These are phyloP conservation scores for Anabacerthia variegaticeps DNA, from an alignment of 2,797 vertebrate genomes.

Conservation along the genomic window DNA sequence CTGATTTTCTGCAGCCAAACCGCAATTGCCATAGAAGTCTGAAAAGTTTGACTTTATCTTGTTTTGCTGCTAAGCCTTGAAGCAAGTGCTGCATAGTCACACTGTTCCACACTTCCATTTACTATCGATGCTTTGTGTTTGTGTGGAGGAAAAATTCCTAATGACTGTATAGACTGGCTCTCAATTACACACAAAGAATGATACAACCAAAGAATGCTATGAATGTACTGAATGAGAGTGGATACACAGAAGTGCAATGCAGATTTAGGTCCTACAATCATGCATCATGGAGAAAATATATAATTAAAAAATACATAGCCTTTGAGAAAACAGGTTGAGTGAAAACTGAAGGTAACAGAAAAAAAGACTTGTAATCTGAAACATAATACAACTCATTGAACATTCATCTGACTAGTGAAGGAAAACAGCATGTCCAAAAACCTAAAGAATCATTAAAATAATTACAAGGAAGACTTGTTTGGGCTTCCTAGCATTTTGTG, in stretches of 20 bases:
- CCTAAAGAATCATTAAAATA: not conserved
- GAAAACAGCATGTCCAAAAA: not conserved
- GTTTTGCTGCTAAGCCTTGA: not conserved
- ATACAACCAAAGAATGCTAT: not conserved
- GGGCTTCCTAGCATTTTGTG: not conserved
- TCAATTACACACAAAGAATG: not conserved
- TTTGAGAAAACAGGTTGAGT: not conserved
- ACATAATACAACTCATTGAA: not conserved
- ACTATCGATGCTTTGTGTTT: not conserved
- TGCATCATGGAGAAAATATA: not conserved
- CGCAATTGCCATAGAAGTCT: not conserved
- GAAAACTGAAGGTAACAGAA: not conserved
- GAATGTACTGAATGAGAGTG: not conserved
- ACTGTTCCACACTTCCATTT: not conserved
- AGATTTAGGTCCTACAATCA: not conserved
- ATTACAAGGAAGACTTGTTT: not conserved
- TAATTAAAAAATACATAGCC: not conserved
- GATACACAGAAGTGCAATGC: not conserved
- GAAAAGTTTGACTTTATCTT: not conserved
- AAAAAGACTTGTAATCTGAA: not conserved
- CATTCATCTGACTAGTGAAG: not conserved
- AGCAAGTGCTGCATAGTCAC: not conserved
- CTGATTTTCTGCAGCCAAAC: not conserved
- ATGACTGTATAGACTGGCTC: not conserved
- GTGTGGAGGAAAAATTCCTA: not conserved